These are phyloP conservation scores for Heliconius hewitsoni DNA, from an alignment of 1,140 invertebrate genomes.

Conservation along the genomic window DNA sequence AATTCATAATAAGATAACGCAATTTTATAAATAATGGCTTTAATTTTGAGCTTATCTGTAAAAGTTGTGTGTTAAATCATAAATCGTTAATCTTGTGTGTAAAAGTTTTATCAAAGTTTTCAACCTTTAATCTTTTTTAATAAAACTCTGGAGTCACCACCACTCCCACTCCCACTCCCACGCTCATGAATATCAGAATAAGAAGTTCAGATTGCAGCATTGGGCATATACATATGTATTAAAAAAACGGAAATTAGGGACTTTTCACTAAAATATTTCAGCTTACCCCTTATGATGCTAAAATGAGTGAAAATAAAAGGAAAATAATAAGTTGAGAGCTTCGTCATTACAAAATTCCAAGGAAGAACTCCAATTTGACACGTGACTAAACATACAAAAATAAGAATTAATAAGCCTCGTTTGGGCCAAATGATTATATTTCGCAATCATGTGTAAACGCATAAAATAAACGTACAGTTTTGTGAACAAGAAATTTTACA, in stretches of 20 bases:
- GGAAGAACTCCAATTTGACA: background rate
- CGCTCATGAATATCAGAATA: too few species aligned
- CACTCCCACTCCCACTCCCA: too few species aligned
- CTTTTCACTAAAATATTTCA: background rate
- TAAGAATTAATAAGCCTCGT: slow-evolving; percentile 2
- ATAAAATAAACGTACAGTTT: background rate
- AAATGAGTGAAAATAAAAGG: background rate
- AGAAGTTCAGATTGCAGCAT: too few species aligned
- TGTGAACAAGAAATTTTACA: background rate
- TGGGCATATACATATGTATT: too few species aligned
- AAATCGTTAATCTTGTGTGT: too few species aligned
- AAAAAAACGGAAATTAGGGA: background rate
- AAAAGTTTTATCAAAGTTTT: too few species aligned
- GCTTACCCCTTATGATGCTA: background rate
- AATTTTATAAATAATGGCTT: too few species aligned
- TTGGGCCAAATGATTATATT: background rate
- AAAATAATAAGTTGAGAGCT: background rate
- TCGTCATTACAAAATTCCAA: slow-evolving; percentile 1
- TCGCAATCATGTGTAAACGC: background rate
- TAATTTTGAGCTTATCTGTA: too few species aligned
- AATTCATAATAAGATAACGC: too few species aligned
- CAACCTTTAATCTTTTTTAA: too few species aligned
- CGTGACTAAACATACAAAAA: background rate
- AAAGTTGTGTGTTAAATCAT: too few species aligned
- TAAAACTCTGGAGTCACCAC: too few species aligned